Conservation (phyloP, 2,888 invertebrate genomes). For the Neoascia interrupta region DNA sequence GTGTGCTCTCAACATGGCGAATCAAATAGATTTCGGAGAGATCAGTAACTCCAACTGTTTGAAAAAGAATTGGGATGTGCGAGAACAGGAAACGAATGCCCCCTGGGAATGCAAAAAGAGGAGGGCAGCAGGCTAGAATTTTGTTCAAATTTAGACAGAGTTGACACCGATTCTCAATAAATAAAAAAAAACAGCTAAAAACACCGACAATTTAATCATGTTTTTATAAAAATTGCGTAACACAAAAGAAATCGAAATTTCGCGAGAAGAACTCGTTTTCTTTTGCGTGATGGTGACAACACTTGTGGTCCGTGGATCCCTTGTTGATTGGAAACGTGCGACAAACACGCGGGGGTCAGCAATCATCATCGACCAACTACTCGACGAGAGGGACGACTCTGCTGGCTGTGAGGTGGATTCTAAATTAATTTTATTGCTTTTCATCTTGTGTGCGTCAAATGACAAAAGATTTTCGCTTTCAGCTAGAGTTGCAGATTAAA, state of each 20-base stretch:
- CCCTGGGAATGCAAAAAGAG: conserved; percentile 23
- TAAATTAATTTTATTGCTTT: too few relatives aligned
- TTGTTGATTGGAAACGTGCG: conserved; percentile 7
- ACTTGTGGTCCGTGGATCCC: conserved; percentile 19
- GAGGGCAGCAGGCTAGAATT: neutral
- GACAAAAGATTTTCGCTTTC: conserved; percentile 35
- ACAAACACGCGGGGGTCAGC: neutral
- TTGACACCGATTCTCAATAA: conserved; percentile 55
- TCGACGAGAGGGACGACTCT: too few relatives aligned
- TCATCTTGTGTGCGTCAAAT: conserved; percentile 27
- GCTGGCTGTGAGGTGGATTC: too few relatives aligned
- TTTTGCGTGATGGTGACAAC: conserved; percentile 10
- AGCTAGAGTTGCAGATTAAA: conserved; percentile 23
- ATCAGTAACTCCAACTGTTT: too few relatives aligned
- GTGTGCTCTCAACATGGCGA: conserved; percentile 20
- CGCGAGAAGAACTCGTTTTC: conserved; percentile 32
- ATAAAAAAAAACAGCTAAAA: too few relatives aligned
- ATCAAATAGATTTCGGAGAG: conserved; percentile 16
- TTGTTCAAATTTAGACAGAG: conserved; percentile 52
- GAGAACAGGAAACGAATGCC: neutral
- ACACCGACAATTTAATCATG: conserved; percentile 5
- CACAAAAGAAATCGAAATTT: conserved; percentile 43
- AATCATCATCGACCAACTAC: neutral
- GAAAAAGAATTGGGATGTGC: neutral
- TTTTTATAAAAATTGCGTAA: conserved; percentile 30